Conservation (phyloP, 2,888 invertebrate species). For the Drosophila atroscutellata region DNA sequence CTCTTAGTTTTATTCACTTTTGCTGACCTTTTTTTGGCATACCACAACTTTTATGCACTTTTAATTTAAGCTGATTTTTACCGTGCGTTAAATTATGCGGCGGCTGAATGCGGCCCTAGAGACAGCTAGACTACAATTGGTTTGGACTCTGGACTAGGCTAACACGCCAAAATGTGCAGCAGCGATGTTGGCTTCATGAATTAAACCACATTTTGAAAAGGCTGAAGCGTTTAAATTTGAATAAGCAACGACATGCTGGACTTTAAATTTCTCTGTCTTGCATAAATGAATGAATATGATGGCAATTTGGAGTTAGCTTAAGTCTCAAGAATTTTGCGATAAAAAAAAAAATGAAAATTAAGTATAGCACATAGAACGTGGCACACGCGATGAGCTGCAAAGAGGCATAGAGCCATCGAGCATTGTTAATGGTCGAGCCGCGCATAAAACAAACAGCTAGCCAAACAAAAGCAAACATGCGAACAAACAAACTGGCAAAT, state of each 20-base stretch:
- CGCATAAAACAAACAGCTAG: conserved; percentile 73
- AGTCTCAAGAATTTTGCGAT: conserved; percentile 17
- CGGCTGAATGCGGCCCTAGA: neutral
- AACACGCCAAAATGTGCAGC: conserved; percentile 37
- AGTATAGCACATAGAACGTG: conserved; percentile 10
- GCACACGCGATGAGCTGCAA: conserved; percentile 38
- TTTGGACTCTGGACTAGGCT: conserved; percentile 2
- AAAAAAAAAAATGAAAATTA: conserved; percentile 5
- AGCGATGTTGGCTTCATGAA: conserved; percentile 59
- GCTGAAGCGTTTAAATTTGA: conserved; percentile 70
- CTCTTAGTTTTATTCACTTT: neutral
- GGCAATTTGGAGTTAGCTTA: conserved; percentile 21
- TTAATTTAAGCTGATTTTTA: conserved; percentile 33
- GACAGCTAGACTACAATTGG: conserved; percentile 5
- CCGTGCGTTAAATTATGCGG: conserved; percentile 46
- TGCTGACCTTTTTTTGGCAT: neutral
- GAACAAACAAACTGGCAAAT: conserved; percentile 62
- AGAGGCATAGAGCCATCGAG: conserved; percentile 53
- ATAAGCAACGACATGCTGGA: conserved; percentile 49
- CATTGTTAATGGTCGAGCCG: conserved; percentile 70
- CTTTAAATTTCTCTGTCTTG: conserved; percentile 48
- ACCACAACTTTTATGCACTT: conserved; percentile 7
- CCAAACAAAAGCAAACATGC: conserved; percentile 61
- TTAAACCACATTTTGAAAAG: conserved; percentile 56
- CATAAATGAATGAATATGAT: conserved; percentile 69